These are phyloP conservation scores for Peucedramus taeniatus DNA, from an alignment of 2,113 vertebrate species.

Conservation along the genomic window DNA sequence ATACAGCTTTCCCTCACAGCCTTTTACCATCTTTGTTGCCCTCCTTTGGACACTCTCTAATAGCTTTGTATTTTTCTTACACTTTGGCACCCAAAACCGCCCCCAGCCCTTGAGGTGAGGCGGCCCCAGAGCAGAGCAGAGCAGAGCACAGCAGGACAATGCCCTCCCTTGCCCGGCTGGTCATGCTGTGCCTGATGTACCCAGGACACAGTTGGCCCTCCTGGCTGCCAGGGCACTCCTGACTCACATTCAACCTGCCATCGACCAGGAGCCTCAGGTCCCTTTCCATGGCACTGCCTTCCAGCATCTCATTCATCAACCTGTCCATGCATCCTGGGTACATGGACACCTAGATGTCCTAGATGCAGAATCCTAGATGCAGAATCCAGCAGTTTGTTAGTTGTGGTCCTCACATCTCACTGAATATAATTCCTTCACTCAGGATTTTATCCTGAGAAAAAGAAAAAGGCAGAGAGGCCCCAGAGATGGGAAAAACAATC, in stretches of 20 bases:
- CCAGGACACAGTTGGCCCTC: rapidly evolving
- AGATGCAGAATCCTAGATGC: neutral
- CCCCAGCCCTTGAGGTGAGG: rapidly evolving
- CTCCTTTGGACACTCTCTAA: neutral
- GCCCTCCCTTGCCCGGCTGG: neutral
- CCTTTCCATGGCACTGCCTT: neutral
- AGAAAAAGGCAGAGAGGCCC: too few relatives aligned
- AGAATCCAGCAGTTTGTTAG: neutral
- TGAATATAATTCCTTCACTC: too few relatives aligned
- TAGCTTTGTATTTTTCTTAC: neutral
- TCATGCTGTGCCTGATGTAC: rapidly evolving
- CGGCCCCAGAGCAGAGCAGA: rapidly evolving
- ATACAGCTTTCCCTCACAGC: rapidly evolving
- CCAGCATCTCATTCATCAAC: neutral
- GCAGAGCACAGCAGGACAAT: neutral
- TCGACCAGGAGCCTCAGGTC: rapidly evolving
- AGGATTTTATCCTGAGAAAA: too few relatives aligned
- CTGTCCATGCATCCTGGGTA: neutral
- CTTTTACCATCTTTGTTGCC: neutral
- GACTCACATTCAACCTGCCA: rapidly evolving
- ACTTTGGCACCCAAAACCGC: neutral
- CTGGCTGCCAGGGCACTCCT: neutral
- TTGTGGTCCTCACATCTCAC: too few relatives aligned
- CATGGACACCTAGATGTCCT: too few relatives aligned
- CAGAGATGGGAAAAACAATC: too few relatives aligned